These are phyloP conservation scores for Lynx canadensis DNA, from an alignment of 2,113 vertebrate genomes.

Conservation along the genomic window DNA sequence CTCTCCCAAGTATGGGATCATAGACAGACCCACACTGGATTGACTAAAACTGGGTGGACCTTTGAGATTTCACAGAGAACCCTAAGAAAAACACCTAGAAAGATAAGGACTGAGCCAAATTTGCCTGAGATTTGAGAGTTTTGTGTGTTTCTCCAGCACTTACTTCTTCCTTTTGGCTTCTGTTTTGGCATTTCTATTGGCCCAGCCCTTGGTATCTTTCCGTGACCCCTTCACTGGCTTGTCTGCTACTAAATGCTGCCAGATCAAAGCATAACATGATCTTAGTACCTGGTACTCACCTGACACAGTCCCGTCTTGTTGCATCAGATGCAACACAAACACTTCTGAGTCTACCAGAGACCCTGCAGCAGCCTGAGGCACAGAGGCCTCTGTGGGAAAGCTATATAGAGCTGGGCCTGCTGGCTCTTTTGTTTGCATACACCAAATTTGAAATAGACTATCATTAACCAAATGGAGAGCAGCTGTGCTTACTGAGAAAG, in stretches of 20 bases:
- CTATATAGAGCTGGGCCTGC: neutral
- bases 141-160: neutral
- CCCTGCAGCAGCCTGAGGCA: neutral
- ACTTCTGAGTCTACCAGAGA: neutral
- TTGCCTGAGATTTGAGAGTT: neutral
- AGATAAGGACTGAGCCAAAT: neutral
- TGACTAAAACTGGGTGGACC: neutral
- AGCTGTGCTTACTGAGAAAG: slow-evolving; percentile 87
- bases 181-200: neutral
- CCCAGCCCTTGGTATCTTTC: neutral
- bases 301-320: neutral
- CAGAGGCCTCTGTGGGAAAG: slow-evolving; percentile 24
- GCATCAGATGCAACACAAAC: neutral
- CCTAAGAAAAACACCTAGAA: neutral
- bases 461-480: slow-evolving; percentile 88
- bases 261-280: neutral
- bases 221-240: neutral
- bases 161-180: neutral
- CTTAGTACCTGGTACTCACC: neutral
- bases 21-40: neutral
- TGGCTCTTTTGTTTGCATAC: slow-evolving; percentile 68
- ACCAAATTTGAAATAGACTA: slow-evolving; percentile 84
- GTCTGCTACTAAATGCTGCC: neutral
- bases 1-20: neutral
- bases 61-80: neutral